Base-by-base conservation (phyloP, 1,140 invertebrate species). In the Trichogramma pretiosum region DNA sequence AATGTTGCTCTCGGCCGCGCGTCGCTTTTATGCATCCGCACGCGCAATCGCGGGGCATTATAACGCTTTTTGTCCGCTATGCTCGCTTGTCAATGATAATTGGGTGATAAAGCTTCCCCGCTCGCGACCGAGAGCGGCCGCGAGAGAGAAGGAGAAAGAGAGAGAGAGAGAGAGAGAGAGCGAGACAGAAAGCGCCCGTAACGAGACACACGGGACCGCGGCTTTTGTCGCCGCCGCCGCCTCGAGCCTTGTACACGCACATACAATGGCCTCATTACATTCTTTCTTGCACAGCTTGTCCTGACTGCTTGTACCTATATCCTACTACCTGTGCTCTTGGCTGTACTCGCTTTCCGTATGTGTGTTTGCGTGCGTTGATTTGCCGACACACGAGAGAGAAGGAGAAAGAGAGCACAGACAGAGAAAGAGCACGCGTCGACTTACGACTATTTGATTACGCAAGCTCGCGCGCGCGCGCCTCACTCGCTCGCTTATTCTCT, bases 211-310 rank as follows among this genome's bases (percentile, higher is more conserved):
- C n/a, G n/a, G n/a, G n/a, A n/a, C 11, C 17, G 5, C 36, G 24
- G 11, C 24, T 28, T 5, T 28, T 28, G 24, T 28, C 19, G 2
- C 11, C 19, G 33, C 1, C 5, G 13, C 19, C 32, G 30, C 26
- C 11, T 8, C 28, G 14, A 8, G 3, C 19, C 30, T n/a, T 44
- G 21, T 44, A 44, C n/a, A 21, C 14, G 34, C 43, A 16, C 5
- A 46, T n/a, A 60, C 56, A 57, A 60, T 58, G 49, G 56, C 57
- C 56, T 61, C 55, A 57, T 61, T 61, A 61, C 56, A 56, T 51
- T 46, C 32, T 51, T 51, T 51, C 43, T 51, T 51, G 33, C 39
- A 43, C 38, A n/a, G n/a, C n/a, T n/a, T n/a, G n/a, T n/a, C n/a
- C n/a, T n/a, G n/a, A n/a, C n/a, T n/a, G n/a, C n/a, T n/a, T n/a